Base-by-base conservation (phyloP, 2,888 invertebrate genomes). In the Lithophane leautieri region DNA sequence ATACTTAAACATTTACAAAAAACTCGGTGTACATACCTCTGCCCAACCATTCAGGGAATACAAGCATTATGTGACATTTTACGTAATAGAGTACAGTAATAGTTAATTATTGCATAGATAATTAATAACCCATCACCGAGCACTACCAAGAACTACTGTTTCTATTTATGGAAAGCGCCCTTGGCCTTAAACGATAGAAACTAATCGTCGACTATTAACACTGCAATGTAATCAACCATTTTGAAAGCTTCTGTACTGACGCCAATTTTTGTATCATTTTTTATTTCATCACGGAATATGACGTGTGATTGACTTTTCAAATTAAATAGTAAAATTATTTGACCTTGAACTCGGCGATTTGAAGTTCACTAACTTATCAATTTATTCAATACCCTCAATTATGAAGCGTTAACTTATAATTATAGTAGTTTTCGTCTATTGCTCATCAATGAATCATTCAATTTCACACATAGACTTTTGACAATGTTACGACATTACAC, bases 211-310 rank as follows among this genome's bases (percentile, higher is more conserved):
- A 25, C 63, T 1, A 66, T 69, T 54, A 76, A 76, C 63, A 61
- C 58, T 77, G 84, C 82, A 84, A 70, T 83, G 40, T 66, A 77
- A 83, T 77, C 70, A 76, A 75, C 47, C 54, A 68, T 70, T 82
- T 68, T 70, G 68, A 73, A 34, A 25, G 69, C 14, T 62, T 66
- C 44, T 63, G 44, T 60, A 52, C n/a, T 52, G 28, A 9, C 40
- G 47, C 34, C 54, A 79, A 79, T 61, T 73, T 69, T 11, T 1
- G 2, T 69, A 28, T 50, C 19, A 34, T 14, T 68, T 47, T 71
- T 63, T 19, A 70, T 76, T 56, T 19, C 4, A 66, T 44, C 16
- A 34, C 22, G 14, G 25, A 40, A 60, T 40, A 7, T 34, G 40
- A 75, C 22, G 28, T 14, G 4, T 14, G 2, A 40, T 47, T 16